Evolutionary conservation across 2,797 vertebrate species (phyloP).

Genomic region (Cossypha caffra): DNA sequence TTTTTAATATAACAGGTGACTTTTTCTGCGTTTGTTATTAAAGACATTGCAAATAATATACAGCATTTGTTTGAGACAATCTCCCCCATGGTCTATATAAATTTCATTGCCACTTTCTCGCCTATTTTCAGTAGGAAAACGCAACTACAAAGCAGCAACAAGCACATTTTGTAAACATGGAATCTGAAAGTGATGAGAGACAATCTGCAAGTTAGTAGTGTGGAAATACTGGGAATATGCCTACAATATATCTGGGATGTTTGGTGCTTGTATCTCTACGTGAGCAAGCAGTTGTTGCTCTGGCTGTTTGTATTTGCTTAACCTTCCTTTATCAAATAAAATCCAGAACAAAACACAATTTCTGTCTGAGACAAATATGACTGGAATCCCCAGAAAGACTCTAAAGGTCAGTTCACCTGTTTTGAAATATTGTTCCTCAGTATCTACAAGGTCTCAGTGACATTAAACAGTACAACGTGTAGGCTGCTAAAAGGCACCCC

Average conservation of each 20-base stretch:
- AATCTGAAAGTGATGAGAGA: neutral
- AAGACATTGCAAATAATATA: neutral
- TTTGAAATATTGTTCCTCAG: constrained; percentile 17
- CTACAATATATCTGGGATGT: fast-evolving
- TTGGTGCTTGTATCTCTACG: fast-evolving
- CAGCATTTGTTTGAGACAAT: neutral
- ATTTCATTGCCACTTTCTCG: neutral
- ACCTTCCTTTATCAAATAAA: constrained; percentile 51
- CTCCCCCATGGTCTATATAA: neutral
- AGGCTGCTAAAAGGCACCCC: neutral
- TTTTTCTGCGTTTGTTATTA: neutral
- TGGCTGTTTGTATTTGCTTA: constrained; percentile 44
- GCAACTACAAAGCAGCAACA: neutral
- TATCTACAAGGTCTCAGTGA: neutral
- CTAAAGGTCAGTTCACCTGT: constrained; percentile 34
- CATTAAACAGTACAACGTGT: neutral
- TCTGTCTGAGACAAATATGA: constrained; percentile 21
- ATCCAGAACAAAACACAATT: constrained; percentile 25
- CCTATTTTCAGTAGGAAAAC: neutral
- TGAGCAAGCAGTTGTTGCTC: neutral
- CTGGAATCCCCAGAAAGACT: constrained; percentile 34
- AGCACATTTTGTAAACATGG: neutral
- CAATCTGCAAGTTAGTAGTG: neutral
- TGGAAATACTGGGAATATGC: neutral
- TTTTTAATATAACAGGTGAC: neutral